Evolutionary conservation across 2,113 vertebrate species (phyloP), one percentile per base, ranked within the genome.

Genomic region (Corythaeola cristata): DNA sequence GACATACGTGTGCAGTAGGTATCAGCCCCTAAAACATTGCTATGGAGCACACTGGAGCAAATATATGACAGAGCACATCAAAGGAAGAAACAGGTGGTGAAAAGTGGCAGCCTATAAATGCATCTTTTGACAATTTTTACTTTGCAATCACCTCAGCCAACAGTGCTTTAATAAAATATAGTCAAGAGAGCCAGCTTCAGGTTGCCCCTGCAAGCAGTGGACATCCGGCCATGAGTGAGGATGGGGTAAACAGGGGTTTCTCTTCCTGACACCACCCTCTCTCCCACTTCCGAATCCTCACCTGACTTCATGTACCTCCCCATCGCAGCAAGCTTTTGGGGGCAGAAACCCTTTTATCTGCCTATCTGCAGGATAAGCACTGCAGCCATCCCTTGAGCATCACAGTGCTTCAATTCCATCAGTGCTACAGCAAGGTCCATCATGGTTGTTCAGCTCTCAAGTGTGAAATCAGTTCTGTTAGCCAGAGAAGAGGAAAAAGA

Each of bases 31-130:
- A 37, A 69, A 93, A 55, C 39, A 59, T 3, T 6, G 0, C 27
- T 55, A 19, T 2, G 6, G 32, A 76, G 12, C 39, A 72, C 67
- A 41, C 3, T 19, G 28, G 22, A 77, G 37, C 12, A 84, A 83
- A 85, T 32, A 56, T 0, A 55, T 13, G 8, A 30, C 4, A 45
- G 41, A 67, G 14, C 0, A 1, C 19, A 67, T 26, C 24, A 56
- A 41, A 95, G 32, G 15, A 60, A 79, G 58, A 58, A 94, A 85
- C 37, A 53, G 33, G 27, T 37, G 15, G 74, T 52, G 53, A 72
- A 41, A 91, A 27, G 22, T 2, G 3, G 28, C 69, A 86, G 26
- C 30, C 68, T 64, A 37, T 4, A 80, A 90, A 80, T 6, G 73
- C 19, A 33, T 6, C 17, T 89, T 85, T 26, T 35, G 37, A 80